phyloP scores from a whole-genome alignment of 2,888 invertebrate species.

The Pseudoips prasinana region DNA sequence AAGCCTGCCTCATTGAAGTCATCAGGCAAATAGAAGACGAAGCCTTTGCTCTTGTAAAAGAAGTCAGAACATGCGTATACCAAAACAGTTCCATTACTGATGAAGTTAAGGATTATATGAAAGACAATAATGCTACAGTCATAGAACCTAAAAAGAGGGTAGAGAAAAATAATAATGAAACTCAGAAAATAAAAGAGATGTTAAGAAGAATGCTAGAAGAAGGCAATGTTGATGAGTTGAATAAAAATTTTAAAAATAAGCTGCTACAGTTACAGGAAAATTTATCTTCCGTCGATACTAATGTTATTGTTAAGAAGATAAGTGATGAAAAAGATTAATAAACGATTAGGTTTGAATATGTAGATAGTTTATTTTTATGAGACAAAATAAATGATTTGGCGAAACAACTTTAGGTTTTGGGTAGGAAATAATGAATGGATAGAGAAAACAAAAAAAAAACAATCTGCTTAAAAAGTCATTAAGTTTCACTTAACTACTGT shows the following conservation, averaged over 20 bases:
- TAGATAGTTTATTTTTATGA: no score
- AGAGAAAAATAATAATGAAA: constrained; percentile 8
- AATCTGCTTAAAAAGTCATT: no score
- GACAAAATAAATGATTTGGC: no score
- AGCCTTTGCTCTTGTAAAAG: constrained; percentile 48
- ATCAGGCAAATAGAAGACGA: constrained; percentile 66
- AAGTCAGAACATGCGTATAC: constrained; percentile 49
- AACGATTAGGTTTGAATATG: constrained; percentile 5
- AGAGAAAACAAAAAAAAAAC: no score
- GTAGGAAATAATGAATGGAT: no score
- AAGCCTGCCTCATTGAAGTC: constrained; percentile 74
- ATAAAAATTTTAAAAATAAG: constrained; percentile 47
- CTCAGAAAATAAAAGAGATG: constrained; percentile 24
- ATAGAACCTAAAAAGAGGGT: constrained; percentile 38
- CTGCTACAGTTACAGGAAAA: constrained; percentile 42
- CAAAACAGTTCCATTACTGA: constrained; percentile 36
- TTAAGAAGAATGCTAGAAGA: constrained; percentile 50
- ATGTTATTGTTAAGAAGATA: constrained; percentile 32
- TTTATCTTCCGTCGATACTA: constrained; percentile 37
- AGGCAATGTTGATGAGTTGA: constrained; percentile 36
- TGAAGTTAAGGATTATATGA: constrained; percentile 40
- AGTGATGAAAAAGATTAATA: constrained; percentile 23
- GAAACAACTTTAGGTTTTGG: no score
- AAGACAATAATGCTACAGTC: constrained; percentile 63
- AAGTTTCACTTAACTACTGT: no score